Base-by-base conservation (phyloP, 1,140 invertebrate species). In the Scaptomyza hsui region DNA sequence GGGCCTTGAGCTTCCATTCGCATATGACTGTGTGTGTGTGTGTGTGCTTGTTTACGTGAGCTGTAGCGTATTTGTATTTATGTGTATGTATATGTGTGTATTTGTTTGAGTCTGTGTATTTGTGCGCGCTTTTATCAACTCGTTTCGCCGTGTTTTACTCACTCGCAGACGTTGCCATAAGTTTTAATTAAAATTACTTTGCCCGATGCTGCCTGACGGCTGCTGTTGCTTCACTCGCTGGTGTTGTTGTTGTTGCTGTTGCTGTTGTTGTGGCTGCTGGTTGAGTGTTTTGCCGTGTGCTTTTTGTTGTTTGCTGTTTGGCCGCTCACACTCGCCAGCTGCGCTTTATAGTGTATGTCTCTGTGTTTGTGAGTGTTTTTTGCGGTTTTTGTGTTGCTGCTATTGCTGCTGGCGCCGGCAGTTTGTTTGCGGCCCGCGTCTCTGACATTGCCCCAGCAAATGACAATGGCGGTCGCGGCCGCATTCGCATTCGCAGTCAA, bases 101-200 rank as follows among this genome's bases (percentile, higher is more conserved):
- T 64, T 37, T 61, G 15, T 51, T 15, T 55, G n/a, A 42, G 26
- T 56, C 16, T 53, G 16, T 48, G 55, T 45, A 18, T 63, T 42
- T 80, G 48, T 67, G 62, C 42, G 49, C 69, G 81, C 81, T 88
- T 86, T 86, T 86, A 86, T 86, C 81, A 86, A 86, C 81, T 86
- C 81, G 81, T 86, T 86, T 86, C 78, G 78, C 77, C 81, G 81
- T 86, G 81, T 86, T 86, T 86, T 86, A 86, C 81, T 86, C 81
- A 86, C 81, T 86, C 82, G 81, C 81, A 88, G 81, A 86, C 81
- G 82, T 86, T 86, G 82, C 82, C 77, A 86, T 86, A 86, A 86
- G 81, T 86, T 86, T 86, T 86, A 86, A 86, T 86, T 86, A 86
- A 86, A 86, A 85, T 85, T 85, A 85, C 81, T 85, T 85, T 88